A percentile compares a stretch with the other conserved stretches of the same genome.
These are phyloP conservation scores for Diploptera punctata DNA, from an alignment of 2,888 invertebrate genomes.

Conservation along the genomic window DNA sequence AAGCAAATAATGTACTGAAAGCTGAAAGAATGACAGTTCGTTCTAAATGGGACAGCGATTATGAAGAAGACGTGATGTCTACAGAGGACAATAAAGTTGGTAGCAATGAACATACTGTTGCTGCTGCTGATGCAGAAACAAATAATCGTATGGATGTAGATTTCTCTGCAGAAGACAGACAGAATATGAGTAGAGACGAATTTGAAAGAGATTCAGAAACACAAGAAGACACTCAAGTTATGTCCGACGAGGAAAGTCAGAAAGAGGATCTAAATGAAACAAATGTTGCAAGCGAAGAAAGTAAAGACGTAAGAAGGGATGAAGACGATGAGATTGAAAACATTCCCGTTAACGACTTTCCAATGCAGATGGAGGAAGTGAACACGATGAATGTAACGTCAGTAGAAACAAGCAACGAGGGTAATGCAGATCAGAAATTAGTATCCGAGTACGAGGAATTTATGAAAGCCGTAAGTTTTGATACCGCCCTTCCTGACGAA, in stretches of 20 bases:
- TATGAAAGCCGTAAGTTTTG: constrained; percentile 61
- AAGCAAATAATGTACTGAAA: not conserved
- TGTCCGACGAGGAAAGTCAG: not conserved
- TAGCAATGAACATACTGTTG: not conserved
- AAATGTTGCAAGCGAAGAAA: not conserved
- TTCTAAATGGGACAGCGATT: constrained; percentile 42
- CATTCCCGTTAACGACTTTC: not conserved
- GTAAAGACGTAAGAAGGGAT: not conserved
- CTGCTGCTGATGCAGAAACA: not conserved
- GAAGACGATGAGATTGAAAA: not conserved
- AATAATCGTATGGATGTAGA: not conserved
- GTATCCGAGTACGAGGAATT: constrained; percentile 65
- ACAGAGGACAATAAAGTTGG: constrained; percentile 2
- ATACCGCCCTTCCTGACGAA: constrained; percentile 47
- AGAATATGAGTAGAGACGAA: not conserved
- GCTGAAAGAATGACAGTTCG: constrained; percentile 31
- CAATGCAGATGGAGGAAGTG: not conserved
- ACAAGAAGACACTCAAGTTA: not conserved
- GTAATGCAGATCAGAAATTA: constrained; percentile 48
- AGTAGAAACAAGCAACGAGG: constrained; percentile 18
- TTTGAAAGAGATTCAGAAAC: not conserved
- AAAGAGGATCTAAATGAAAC: not conserved
- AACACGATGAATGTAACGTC: not conserved
- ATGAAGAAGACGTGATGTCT: constrained; percentile 36
- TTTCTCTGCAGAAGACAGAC: not conserved